Evolutionary conservation across 2,797 vertebrate genomes (phyloP).

Genomic region (Spea hammondii): DNA sequence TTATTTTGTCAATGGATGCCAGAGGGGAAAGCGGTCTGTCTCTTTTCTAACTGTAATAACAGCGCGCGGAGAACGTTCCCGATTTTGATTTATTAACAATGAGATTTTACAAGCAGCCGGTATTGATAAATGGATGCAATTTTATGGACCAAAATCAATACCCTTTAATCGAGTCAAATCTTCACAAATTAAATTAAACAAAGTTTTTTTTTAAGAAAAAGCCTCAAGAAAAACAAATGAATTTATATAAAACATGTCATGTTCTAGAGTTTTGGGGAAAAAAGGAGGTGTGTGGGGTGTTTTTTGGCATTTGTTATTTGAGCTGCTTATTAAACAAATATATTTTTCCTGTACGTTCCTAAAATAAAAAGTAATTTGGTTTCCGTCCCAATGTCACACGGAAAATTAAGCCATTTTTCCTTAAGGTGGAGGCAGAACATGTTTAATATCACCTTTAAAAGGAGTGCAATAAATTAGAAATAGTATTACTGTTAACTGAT

Average conservation of each 20-base stretch:
- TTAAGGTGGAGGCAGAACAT: neutral
- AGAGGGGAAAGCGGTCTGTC: constrained; percentile 43
- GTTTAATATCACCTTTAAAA: constrained; percentile 13
- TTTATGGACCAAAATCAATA: constrained; percentile 64
- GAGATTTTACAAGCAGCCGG: constrained; percentile 55
- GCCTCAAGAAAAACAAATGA: constrained; percentile 48
- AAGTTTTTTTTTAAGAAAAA: constrained; percentile 50
- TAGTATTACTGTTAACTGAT: neutral
- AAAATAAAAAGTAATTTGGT: constrained; percentile 13
- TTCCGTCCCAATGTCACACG: neutral
- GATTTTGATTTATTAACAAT: constrained; percentile 60
- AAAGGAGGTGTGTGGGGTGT: neutral
- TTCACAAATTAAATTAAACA: constrained; percentile 64
- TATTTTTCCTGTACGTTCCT: neutral
- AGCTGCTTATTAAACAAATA: constrained; percentile 12
- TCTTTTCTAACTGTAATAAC: constrained; percentile 44
- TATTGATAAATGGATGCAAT: constrained; percentile 66
- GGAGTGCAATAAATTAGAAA: neutral
- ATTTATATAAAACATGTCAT: constrained; percentile 2
- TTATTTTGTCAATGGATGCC: constrained; percentile 54
- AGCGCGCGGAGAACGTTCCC: neutral
- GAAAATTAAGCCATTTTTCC: neutral
- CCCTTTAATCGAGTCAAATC: constrained; percentile 66
- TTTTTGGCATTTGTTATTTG: constrained; percentile 2
- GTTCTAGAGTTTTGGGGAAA: constrained; percentile 7